These are phyloP conservation scores for Drosophila saltans DNA, from an alignment of 1,140 invertebrate species.

Conservation along the genomic window DNA sequence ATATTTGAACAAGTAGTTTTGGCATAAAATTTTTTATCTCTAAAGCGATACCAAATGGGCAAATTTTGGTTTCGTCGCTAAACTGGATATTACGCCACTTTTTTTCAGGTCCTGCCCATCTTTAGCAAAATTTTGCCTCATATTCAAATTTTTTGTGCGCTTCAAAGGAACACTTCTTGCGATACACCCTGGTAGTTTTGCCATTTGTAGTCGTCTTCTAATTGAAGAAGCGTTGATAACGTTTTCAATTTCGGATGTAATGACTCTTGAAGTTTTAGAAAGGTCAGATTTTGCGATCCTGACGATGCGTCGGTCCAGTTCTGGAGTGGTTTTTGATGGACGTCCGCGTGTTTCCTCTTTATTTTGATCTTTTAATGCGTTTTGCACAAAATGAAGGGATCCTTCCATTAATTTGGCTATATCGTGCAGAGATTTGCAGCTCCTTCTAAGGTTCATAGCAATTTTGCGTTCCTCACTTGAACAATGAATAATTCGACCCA, in stretches of 20 bases:
- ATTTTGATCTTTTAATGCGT: neutral
- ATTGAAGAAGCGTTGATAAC: neutral
- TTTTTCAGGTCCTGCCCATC: neutral
- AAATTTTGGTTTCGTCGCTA: neutral
- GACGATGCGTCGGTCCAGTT: neutral
- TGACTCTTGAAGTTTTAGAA: neutral
- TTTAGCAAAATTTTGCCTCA: neutral
- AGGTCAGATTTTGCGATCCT: neutral
- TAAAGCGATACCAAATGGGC: neutral
- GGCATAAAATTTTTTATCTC: neutral
- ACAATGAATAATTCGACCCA: neutral
- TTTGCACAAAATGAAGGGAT: neutral
- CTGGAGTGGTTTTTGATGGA: neutral
- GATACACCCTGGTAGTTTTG: neutral
- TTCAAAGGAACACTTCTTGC: neutral
- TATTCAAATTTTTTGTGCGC: neutral
- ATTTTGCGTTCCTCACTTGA: neutral
- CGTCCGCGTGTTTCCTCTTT: neutral
- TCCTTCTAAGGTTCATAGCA: neutral
- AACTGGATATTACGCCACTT: neutral
- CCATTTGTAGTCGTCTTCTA: neutral
- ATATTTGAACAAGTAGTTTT: neutral
- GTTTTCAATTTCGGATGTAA: neutral
- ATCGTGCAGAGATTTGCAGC: neutral
- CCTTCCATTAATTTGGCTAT: neutral